Evolutionary conservation across 2,888 invertebrate genomes (phyloP), one percentile per base, ranked within the genome.

Genomic region (Ichneumoninae sp.): DNA sequence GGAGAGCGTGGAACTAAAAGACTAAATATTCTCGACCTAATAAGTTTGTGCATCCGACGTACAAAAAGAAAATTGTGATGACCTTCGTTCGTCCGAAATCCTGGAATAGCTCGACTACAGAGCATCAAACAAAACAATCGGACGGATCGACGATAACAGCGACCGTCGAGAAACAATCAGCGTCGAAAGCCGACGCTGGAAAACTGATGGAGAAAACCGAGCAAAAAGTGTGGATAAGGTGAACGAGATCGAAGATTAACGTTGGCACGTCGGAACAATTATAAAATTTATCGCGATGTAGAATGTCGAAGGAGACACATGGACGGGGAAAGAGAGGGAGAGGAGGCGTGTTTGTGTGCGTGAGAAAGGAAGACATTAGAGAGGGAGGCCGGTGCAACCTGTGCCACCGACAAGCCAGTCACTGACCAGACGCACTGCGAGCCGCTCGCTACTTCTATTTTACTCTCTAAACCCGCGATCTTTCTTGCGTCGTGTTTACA

Each of bases 381-480:
- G 78, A 79, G 84, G 83, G 85, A 85, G 84, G 85, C 80, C 84
- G 71, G 77, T 88, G 90, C 90, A 90, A 91, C 90, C 90, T 91
- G 90, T 90, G 86, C 89, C 75, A 13, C 78, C 85, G 86, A 87
- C 82, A 80, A 88, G 90, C 90, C 93, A 93, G 93, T 93, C 93
- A 92, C 91, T 89, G 92, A 93, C 91, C 92, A 91, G 89, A 87
- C 90, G 86, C 87, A 87, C 89, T 70, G 81, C 83, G 82, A 85
- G 82, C 80, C 86, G 86, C 89, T 88, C 87, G 84, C 50, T 33
- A 83, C 57, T 65, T 85, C 82, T 65, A 50, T 47, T 57, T 47
- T 72, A 57, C 81, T 85, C 77, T 54, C 30, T 33, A 6, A 54
- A 40, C n/a, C 65, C 65, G 65, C 65, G 52, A 54, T 76, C 4